Percentiles rank a stretch among this genome's conserved stretches.
These are phyloP conservation scores for Mythimna vitellina DNA, from an alignment of 2,888 invertebrate genomes.

Conservation along the genomic window DNA sequence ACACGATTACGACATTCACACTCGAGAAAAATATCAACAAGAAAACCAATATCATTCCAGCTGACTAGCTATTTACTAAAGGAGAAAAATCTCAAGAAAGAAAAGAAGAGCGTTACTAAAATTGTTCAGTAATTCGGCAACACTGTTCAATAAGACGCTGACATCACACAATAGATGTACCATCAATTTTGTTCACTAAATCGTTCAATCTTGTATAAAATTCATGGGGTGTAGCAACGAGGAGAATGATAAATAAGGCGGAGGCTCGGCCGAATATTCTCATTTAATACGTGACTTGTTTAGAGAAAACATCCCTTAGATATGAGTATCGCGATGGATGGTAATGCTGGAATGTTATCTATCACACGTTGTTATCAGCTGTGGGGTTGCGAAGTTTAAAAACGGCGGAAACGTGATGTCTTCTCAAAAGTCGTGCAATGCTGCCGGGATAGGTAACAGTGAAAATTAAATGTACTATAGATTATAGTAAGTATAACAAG, in stretches of 20 bases:
- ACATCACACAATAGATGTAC: conserved; percentile 88
- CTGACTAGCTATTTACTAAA: conserved; percentile 39
- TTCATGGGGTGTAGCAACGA: conserved; percentile 89
- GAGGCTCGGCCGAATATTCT: conserved; percentile 90
- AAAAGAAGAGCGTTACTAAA: conserved; percentile 55
- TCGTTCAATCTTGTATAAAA: conserved; percentile 91
- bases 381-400: conserved; percentile 65
- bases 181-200: conserved; percentile 90
- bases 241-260: conserved; percentile 90
- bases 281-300: conserved; percentile 91
- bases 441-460: not conserved
- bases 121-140: conserved; percentile 66
- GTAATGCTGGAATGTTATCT: conserved; percentile 82
- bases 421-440: not conserved
- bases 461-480: too few species aligned
- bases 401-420: conserved; percentile 19
- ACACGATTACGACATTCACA: conserved; percentile 9
- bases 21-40: conserved; percentile 44
- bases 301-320: conserved; percentile 85
- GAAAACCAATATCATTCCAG: conserved; percentile 52
- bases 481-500: too few species aligned
- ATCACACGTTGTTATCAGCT: conserved; percentile 82
- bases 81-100: conserved; percentile 51
- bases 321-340: conserved; percentile 86
- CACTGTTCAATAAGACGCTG: conserved; percentile 82